These are phyloP conservation scores for Poeciliopsis paucimaculata DNA, from an alignment of 2,797 vertebrate species.

Conservation along the genomic window DNA sequence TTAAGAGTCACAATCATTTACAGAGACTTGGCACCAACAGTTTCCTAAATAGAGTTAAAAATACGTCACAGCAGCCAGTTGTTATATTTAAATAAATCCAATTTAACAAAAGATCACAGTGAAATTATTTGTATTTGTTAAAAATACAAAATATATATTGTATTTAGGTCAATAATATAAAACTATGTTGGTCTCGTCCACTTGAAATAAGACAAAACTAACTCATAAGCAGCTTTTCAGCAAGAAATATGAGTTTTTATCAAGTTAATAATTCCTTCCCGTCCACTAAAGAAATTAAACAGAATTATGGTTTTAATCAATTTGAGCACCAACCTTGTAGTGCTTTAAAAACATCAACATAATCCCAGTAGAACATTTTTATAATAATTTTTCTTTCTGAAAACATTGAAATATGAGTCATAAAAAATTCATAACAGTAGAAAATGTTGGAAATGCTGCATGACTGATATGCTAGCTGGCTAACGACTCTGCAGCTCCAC, in stretches of 20 bases:
- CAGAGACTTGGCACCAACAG: constrained; percentile 9
- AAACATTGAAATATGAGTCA: neutral
- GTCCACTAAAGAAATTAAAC: neutral
- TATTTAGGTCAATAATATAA: too few relatives aligned
- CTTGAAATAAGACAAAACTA: too few relatives aligned
- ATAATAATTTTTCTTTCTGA: neutral
- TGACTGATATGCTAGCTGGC: neutral
- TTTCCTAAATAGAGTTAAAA: constrained; percentile 6
- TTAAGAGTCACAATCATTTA: constrained; percentile 4
- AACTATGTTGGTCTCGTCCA: too few relatives aligned
- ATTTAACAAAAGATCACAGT: neutral
- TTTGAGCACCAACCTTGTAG: neutral
- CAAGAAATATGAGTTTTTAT: too few relatives aligned
- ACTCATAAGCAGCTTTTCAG: too few relatives aligned
- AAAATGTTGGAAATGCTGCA: neutral
- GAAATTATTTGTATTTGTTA: neutral
- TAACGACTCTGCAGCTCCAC: too few relatives aligned
- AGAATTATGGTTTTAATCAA: neutral
- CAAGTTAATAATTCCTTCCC: too few relatives aligned
- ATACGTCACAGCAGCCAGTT: constrained; percentile 15
- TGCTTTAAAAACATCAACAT: neutral
- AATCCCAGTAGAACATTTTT: neutral
- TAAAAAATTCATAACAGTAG: neutral
- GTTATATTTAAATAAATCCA: constrained; percentile 5
- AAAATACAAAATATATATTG: neutral